Base-by-base conservation (phyloP, 35 echinoderm and acorn worm genomes). In the Heliocidaris tuberculata region DNA sequence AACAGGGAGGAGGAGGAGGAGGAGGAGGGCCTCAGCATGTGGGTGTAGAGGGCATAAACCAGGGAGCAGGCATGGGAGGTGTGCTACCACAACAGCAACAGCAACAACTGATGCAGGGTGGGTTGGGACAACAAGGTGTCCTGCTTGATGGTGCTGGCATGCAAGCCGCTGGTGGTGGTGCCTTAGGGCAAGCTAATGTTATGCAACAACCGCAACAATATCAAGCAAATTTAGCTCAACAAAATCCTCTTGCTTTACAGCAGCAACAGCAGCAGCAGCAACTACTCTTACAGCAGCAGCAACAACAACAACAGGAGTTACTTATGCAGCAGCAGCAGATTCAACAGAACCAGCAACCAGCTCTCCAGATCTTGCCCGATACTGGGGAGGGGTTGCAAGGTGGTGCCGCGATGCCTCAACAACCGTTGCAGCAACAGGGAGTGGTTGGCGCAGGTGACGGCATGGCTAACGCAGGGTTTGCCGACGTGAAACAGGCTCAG, bases 311-410 rank as follows among this genome's bases (percentile, higher is more conserved):
- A 93, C 31, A 32, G 13, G 31, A 89, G 54, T 11, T 61, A 78
- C 78, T 71, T 5, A 31, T 94, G 15, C 47, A 49, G 70, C 94
- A 94, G 21, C 94, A 94, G 87, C 50, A 92, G 48, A 16, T 93
- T 31, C 94, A 91, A 70, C 94, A 61, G 49, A 65, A 91, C 48
- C 94, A 95, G 88, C 94, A 92, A 71, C 94, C 90, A 13, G 32
- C 49, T 32, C 2, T 94, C 50, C 93, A 60, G 93, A 21, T 50
- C 24, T 48, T 60, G 27, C 50, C 93, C 17, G 93, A 56, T 50
- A 31, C 50, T 70, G 19, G 30, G 30, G 32, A 61, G 29, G 32
- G 32, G 47, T 27, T 95, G 94, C 94, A 56, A 27, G 94, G 85
- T 47, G 94, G 42, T 52, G 94, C 54, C 24, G 86, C 78, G 47